phyloP scores from a whole-genome alignment of 2,888 invertebrate genomes.

The Xylota segnis region DNA sequence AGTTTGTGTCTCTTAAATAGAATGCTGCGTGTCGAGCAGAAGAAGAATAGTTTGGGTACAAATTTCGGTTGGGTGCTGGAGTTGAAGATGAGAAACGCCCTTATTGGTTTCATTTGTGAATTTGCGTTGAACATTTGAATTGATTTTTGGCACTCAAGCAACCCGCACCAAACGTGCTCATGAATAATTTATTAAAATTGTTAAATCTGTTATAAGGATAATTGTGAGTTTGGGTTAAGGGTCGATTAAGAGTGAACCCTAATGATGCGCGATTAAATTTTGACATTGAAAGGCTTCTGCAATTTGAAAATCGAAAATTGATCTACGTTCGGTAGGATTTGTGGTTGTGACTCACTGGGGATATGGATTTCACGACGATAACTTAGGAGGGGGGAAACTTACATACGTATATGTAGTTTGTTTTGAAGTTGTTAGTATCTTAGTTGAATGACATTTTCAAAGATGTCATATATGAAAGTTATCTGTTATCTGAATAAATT shows the following conservation, averaged over 20 bases:
- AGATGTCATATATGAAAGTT: no score
- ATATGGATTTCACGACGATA: no score
- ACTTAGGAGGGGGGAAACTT: no score
- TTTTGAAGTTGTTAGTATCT: no score
- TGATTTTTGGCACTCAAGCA: slow-evolving; percentile 30
- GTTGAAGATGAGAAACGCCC: background rate
- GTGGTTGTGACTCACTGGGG: background rate
- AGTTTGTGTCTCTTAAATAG: background rate
- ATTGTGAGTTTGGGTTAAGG: background rate
- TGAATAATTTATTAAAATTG: slow-evolving; percentile 37
- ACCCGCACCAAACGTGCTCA: background rate
- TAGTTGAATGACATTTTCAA: no score
- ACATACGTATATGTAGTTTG: no score
- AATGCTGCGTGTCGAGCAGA: background rate
- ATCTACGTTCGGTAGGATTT: background rate
- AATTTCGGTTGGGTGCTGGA: background rate
- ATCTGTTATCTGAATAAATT: no score
- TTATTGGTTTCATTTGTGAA: slow-evolving; percentile 33
- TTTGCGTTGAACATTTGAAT: slow-evolving; percentile 29
- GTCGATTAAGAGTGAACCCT: background rate
- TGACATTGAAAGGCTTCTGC: background rate
- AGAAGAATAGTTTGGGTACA: background rate
- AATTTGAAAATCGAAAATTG: background rate
- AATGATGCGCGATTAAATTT: background rate
- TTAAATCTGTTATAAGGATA: slow-evolving; percentile 14